These are phyloP conservation scores for Cyprinus carpio DNA, from an alignment of 2,113 vertebrate genomes.

Conservation along the genomic window DNA sequence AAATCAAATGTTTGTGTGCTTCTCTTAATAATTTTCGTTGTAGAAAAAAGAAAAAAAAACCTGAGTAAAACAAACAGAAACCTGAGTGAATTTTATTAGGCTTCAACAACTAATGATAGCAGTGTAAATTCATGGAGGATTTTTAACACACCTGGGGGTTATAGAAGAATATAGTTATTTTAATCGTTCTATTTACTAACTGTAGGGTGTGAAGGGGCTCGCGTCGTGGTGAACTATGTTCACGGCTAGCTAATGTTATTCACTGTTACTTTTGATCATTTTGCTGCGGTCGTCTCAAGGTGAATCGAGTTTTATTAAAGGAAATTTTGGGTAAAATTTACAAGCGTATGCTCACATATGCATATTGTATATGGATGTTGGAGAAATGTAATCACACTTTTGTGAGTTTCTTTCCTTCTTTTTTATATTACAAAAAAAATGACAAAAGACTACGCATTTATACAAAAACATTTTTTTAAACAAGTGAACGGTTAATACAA, in stretches of 20 bases:
- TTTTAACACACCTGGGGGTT: constrained; percentile 95
- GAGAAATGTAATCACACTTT: constrained; percentile 99
- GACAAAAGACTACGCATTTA: no score
- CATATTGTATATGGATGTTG: constrained; percentile 99
- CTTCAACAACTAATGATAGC: constrained; percentile 97
- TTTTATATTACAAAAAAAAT: no score
- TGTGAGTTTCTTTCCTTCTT: constrained; percentile 23
- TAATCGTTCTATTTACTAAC: constrained; percentile 99
- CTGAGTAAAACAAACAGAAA: constrained; percentile 88
- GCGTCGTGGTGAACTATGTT: constrained; percentile 98
- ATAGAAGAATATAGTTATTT: constrained; percentile 99
- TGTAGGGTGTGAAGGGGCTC: constrained; percentile 94
- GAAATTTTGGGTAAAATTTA: no score
- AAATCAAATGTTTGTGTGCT: constrained; percentile 96
- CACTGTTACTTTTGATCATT: constrained; percentile 99
- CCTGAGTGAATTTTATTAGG: constrained; percentile 98
- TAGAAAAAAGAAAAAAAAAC: constrained; percentile 82
- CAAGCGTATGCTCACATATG: constrained; percentile 99
- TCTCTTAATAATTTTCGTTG: constrained; percentile 99
- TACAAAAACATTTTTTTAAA: no score
- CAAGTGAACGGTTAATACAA: no score
- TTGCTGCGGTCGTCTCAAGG: constrained; percentile 99
- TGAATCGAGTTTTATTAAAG: constrained; percentile 99
- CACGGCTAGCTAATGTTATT: constrained; percentile 99
- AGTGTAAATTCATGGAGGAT: constrained; percentile 97